Base-by-base conservation (phyloP, 1,140 invertebrate species). In the Drosophila littoralis region DNA sequence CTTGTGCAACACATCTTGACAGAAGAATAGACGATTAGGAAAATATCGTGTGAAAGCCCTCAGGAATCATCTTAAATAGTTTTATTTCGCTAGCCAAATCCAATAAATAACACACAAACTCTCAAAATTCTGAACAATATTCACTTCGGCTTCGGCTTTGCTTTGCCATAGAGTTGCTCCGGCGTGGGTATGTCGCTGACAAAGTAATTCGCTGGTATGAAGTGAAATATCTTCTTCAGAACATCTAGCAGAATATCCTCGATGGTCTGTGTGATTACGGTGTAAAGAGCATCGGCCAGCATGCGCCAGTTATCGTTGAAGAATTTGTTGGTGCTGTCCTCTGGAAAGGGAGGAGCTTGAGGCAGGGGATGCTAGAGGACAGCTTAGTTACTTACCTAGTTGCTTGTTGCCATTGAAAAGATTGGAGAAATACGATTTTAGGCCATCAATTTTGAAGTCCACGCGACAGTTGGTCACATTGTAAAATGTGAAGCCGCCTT, bases 291-390 rank as follows among this genome's bases (percentile, higher is more conserved):
- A 86, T 95, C 95, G 7, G 94, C 94, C 9, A 95, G 93, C 76
- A 95, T 94, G 13, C 94, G 93, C 95, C 95, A 95, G 80, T 95
- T 95, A 35, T 94, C 94, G 83, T 95, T 95, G 58, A 95, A 93
- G 90, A 95, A 95, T 32, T 94, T 93, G 71, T 95, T 95, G 2
- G 95, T 95, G 75, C 94, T 95, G 71, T 95, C 95, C 94, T 95
- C 95, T 95, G 93, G 46, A 72, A 89, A 35, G 28, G 17, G 32
- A 75, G 6, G 2, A 69, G 55, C 0, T 50, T 28, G 40, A 43
- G 3, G 0, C 8, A 46, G 6, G 7, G 13, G 1, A 17, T 6
- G 22, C 9, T 10, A 12, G 10, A 12, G 8, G 17, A 22, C 2
- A 48, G 46, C 17, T 2, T 28, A 28, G n/a, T 48, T 13, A 60